These are phyloP conservation scores for Anisognathus igniventris DNA, from an alignment of 2,797 vertebrate species.

Conservation along the genomic window DNA sequence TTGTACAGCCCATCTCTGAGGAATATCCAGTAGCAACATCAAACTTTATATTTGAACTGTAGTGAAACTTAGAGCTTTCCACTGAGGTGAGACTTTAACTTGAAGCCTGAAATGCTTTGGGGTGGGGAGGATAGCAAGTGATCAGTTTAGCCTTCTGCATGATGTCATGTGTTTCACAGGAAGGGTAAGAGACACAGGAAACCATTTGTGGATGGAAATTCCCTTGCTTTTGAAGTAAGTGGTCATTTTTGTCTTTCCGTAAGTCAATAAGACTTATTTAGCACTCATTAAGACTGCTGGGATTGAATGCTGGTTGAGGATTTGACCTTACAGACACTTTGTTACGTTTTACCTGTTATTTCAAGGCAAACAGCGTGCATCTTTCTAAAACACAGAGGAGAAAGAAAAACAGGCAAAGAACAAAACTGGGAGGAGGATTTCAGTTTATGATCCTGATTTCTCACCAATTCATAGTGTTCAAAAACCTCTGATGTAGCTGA, in stretches of 20 bases:
- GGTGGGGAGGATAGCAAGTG: background rate
- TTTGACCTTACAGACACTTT: background rate
- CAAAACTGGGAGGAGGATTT: background rate
- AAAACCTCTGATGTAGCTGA: background rate
- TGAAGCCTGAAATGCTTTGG: background rate
- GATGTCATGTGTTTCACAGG: background rate
- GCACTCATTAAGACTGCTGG: background rate
- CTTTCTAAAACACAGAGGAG: background rate
- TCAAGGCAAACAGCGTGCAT: background rate
- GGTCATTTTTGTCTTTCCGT: background rate
- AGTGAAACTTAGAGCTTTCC: background rate
- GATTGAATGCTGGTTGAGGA: background rate
- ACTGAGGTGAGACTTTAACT: background rate
- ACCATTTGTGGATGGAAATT: background rate
- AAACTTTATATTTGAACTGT: background rate
- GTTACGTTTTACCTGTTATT: background rate
- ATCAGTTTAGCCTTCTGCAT: background rate
- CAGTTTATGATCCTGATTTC: background rate
- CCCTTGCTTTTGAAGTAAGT: background rate
- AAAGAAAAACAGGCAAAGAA: background rate
- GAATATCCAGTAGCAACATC: background rate
- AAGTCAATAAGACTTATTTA: background rate
- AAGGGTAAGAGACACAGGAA: constrained; percentile 25
- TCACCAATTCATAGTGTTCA: background rate
- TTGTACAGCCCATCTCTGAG: background rate